Base-by-base conservation (phyloP, 2,797 vertebrate genomes). In the Moxostoma hubbsi region DNA sequence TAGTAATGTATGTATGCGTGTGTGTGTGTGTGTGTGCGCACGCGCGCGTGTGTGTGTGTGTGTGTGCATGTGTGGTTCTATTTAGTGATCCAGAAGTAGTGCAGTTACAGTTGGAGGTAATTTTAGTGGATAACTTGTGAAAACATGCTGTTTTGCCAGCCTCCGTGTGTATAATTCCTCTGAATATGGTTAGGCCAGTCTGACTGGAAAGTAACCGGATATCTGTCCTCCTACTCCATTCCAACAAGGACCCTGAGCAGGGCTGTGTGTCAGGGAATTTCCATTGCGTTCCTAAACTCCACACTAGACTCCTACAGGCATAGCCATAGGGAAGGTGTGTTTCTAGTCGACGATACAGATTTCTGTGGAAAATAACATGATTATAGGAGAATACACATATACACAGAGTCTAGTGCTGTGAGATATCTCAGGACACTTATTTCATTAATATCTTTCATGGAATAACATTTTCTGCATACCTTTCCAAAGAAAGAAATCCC, bases 181-280 rank as follows among this genome's bases (percentile, higher is more conserved):
- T 6, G 2, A 16, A 51, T 79, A 58, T 70, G 58, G 67, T 73
- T 81, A 81, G 13, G 63, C 36, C 54, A 69, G 12, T 67, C 67
- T 84, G 61, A 73, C 72, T 77, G 71, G 79, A 84, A 83, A 74
- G 7, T 50, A 57, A 55, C 61, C 61, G 75, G 71, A 84, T 76
- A 75, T 77, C 68, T 54, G 67, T 50, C 81, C 77, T 81, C 76
- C 78, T 13, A 51, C 59, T 59, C 6, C 6, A 57, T 45, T 66
- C 55, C 51, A 49, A 15, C 36, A 49, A 18, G 68, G 54, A 62
- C 66, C 43, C 7, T 65, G 57, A 68, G 8, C 51, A 58, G 43
- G 55, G 68, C 58, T 7, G 9, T 5, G 50, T 73, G 53, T 53
- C 80, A 68, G 73, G 85, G 86, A 76, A 47, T 80, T 84, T 62